Conservation (phyloP, 2,888 invertebrate species). For the Vesta saturnalis region DNA sequence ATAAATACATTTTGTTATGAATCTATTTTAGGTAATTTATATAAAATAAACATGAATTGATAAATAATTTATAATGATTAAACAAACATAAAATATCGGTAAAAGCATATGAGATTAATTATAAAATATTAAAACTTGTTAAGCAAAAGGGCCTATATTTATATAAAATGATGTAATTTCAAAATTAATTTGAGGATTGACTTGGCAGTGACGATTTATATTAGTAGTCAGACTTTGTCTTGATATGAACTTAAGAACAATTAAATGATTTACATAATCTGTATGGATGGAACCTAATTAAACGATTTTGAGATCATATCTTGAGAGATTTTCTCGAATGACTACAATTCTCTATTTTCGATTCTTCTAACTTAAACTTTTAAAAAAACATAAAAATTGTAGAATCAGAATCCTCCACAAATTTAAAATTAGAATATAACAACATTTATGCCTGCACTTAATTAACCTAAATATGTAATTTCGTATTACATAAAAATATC, state of each 20-base stretch:
- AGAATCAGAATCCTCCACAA: neutral
- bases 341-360: neutral
- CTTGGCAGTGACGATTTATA: neutral
- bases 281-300: neutral
- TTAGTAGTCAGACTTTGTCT: neutral
- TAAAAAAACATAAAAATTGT: neutral
- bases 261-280: no score
- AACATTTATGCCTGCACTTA: neutral
- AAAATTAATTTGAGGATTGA: neutral
- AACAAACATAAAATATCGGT: neutral
- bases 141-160: neutral
- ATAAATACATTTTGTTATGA: neutral
- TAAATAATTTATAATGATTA: neutral
- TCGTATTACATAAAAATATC: slow-evolving; percentile 2
- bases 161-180: neutral
- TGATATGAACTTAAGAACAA: no score
- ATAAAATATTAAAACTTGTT: slow-evolving; percentile 1
- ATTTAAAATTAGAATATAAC: neutral
- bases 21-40: neutral
- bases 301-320: neutral
- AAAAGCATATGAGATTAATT: neutral
- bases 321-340: neutral
- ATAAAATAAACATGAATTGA: neutral
- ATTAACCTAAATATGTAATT: neutral
- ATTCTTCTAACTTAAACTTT: neutral